phyloP scores from a whole-genome alignment of 1,140 invertebrate genomes.

The Vollenhovia emeryi region DNA sequence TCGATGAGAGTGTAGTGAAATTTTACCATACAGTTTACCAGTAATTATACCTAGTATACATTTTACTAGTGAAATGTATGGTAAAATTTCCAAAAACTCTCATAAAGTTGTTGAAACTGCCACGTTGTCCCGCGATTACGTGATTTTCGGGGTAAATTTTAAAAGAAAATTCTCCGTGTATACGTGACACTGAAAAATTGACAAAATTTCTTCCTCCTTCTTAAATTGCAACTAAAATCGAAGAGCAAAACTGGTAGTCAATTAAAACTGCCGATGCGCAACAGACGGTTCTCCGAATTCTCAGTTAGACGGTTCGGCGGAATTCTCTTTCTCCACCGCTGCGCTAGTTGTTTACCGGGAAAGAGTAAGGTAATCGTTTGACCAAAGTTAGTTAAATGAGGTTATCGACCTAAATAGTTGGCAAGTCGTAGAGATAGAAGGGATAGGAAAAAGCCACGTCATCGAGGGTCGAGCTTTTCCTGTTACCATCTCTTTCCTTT shows the following conservation, averaged over 20 bases:
- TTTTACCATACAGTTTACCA: too few species aligned
- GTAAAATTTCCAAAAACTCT: too few species aligned
- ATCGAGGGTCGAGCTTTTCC: conserved; percentile 24
- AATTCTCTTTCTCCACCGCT: not conserved
- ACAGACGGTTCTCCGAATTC: not conserved
- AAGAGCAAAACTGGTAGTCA: not conserved
- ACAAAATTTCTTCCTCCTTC: not conserved
- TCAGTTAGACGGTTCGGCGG: not conserved
- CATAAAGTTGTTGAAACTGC: too few species aligned
- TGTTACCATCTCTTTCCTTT: conserved; percentile 5
- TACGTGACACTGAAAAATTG: not conserved
- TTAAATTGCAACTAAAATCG: not conserved
- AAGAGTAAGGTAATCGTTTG: conserved; percentile 12
- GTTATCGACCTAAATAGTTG: conserved; percentile 33
- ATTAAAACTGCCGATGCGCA: conserved; percentile 8
- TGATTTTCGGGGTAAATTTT: too few species aligned
- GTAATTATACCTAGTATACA: too few species aligned
- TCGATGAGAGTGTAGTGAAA: too few species aligned
- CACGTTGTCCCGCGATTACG: too few species aligned
- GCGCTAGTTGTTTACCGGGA: not conserved
- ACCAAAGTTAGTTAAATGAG: conserved; percentile 27
- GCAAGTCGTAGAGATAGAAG: not conserved
- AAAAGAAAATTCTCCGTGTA: too few species aligned
- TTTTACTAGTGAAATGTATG: too few species aligned
- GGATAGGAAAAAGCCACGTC: conserved; percentile 27